Evolutionary conservation across 2,113 vertebrate species (phyloP), one percentile per base, ranked within the genome.

Genomic region (Neomonachus schauinslandi): DNA sequence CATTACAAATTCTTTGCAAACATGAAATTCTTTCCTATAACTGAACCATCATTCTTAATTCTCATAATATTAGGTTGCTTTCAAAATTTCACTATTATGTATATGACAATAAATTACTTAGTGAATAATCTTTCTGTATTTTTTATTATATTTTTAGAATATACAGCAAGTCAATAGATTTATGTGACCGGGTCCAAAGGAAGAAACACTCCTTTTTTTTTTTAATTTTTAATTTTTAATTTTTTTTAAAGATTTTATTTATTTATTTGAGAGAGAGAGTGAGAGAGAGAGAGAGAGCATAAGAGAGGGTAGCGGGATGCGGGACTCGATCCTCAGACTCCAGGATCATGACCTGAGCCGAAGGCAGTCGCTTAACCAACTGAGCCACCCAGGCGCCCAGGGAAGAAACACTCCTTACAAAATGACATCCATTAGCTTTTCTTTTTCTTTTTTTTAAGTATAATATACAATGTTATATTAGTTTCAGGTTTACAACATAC

Each of bases 1-100:
- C 85, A 95, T 55, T 74, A 95, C n/a, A 82, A 51, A 89, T 63
- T 82, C 55, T 89, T 74, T 81, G 76, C 55, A 89, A 89, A 89
- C 42, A 83, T 49, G 22, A 49, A 42, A 89, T 65, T 71, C 49
- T 84, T 76, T 90, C 49, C 28, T 77, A 39, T 65, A 93, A 55
- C 11, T 76, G 57, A 95, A 46, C 10, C 63, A 76, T 82, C 49
- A 84, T 46, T 51, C 28, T 77, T 63, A 76, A 55, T 65, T 67
- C 31, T 76, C 67, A 42, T 42, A 92, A 65, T 53, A 87, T 46
- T 67, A 95, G 57, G 36, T 46, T 77, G 28, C 11, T 67, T 84
- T 90, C 49, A 90, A 42, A 95, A 28, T 84, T 95, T 63, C 79
- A 46, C 19, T 55, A 42, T 11, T 90, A 69, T 49, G 16, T 65